A percentile compares a stretch with the other conserved stretches of the same genome.
Conservation (phyloP, 2,888 invertebrate genomes). For the Exocentrus adspersus region DNA sequence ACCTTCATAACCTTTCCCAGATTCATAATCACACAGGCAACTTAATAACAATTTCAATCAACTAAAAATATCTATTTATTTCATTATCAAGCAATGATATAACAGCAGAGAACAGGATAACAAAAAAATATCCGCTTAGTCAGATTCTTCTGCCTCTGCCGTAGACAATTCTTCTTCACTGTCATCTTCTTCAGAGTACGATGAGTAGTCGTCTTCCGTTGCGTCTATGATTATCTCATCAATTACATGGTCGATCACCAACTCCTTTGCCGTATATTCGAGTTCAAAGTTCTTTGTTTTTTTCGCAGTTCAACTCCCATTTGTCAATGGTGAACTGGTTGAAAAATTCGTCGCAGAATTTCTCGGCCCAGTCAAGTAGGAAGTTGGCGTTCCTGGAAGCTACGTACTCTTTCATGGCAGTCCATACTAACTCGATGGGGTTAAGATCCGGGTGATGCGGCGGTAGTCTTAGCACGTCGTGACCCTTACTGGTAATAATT, state of each 20-base stretch:
- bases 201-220: background rate
- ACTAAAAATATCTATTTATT: too few relatives aligned
- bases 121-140: too few relatives aligned
- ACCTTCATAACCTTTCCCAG: too few relatives aligned
- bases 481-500: conserved; percentile 10
- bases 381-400: conserved; percentile 24
- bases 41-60: too few relatives aligned
- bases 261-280: conserved; percentile 14
- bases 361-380: background rate
- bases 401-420: conserved; percentile 29
- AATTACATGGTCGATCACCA: conserved; percentile 1
- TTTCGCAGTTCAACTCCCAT: conserved; percentile 10
- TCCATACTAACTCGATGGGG: conserved; percentile 32
- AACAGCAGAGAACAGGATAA: too few relatives aligned
- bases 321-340: conserved; percentile 6
- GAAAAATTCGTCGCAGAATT: background rate
- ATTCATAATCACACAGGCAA: too few relatives aligned
- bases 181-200: too few relatives aligned
- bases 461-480: conserved; percentile 29
- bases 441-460: conserved; percentile 33
- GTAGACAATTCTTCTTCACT: too few relatives aligned
- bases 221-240: background rate
- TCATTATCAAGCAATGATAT: too few relatives aligned
- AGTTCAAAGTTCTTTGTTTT: conserved; percentile 1
- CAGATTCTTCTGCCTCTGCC: too few relatives aligned